A percentile compares a stretch with the other conserved stretches of the same genome.
These are phyloP conservation scores for Papilio gigon DNA, from an alignment of 2,888 invertebrate genomes.

Conservation along the genomic window DNA sequence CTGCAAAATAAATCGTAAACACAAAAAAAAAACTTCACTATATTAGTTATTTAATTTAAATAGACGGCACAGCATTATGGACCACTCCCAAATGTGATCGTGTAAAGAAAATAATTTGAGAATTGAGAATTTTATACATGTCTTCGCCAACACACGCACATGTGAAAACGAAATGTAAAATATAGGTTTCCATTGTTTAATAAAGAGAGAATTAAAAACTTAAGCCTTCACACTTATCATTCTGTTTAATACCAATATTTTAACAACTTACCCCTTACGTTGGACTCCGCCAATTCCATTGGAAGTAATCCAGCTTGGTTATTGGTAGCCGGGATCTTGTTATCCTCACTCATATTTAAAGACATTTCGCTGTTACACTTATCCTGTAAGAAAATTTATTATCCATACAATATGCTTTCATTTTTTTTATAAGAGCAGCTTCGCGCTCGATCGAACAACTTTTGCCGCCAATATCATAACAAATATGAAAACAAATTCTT, in stretches of 20 bases:
- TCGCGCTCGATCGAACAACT: no score
- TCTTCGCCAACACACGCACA: no score
- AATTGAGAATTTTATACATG: no score
- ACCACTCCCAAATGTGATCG: no score
- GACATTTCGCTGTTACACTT: constrained; percentile 35
- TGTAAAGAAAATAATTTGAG: no score
- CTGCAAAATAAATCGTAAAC: constrained; percentile 53
- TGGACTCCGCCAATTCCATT: constrained; percentile 74
- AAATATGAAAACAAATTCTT: no score
- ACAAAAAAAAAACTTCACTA: constrained; percentile 3
- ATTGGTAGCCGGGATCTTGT: constrained; percentile 53
- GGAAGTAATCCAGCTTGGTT: constrained; percentile 69
- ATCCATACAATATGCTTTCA: background rate
- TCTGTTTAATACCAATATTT: no score
- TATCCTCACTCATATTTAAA: constrained; percentile 58
- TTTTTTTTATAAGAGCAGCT: background rate
- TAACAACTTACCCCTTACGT: constrained; percentile 54
- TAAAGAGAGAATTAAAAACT: no score
- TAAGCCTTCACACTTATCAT: no score
- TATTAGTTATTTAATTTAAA: background rate
- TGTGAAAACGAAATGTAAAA: no score
- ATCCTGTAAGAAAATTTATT: background rate
- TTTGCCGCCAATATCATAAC: no score
- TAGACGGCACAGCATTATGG: background rate
- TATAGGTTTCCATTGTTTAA: no score